A percentile compares a stretch with the other conserved stretches of the same genome.
Conservation (phyloP, 2,888 invertebrate species). For the Elmis aenea region DNA sequence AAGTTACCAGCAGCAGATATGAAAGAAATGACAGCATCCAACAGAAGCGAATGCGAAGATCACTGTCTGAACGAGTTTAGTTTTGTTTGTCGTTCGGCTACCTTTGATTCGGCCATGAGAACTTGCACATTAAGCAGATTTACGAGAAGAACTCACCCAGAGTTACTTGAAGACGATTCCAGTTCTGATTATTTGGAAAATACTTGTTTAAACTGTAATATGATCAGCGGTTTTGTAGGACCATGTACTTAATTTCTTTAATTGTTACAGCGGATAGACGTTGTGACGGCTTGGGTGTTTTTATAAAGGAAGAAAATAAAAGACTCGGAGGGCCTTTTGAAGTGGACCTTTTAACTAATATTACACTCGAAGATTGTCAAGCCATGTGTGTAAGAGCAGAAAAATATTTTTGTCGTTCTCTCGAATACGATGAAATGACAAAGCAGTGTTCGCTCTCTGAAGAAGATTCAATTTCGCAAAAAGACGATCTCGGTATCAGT, state of each 20-base stretch:
- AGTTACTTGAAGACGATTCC: conserved; percentile 77
- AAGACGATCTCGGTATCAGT: conserved; percentile 80
- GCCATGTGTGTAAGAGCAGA: conserved; percentile 81
- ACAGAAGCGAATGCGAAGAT: conserved; percentile 86
- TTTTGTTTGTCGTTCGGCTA: conserved; percentile 83
- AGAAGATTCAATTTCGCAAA: conserved; percentile 85
- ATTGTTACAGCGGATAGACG: conserved; percentile 68
- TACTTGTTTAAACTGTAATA: conserved; percentile 80
- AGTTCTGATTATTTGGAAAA: conserved; percentile 88
- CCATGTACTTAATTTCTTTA: too few relatives aligned
- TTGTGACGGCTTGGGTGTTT: conserved; percentile 81
- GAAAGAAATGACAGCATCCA: conserved; percentile 79
- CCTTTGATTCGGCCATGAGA: conserved; percentile 71
- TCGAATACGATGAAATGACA: conserved; percentile 84
- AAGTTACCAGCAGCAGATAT: conserved; percentile 76
- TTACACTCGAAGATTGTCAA: conserved; percentile 84
- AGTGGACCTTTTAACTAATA: conserved; percentile 79
- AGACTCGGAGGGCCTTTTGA: conserved; percentile 83
- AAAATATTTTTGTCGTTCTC: conserved; percentile 84
- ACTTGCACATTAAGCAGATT: conserved; percentile 78
- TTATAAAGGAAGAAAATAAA: conserved; percentile 86
- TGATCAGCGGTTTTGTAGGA: too few relatives aligned
- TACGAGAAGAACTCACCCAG: conserved; percentile 81
- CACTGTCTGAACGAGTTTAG: conserved; percentile 84
- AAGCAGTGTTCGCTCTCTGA: conserved; percentile 85